Evolutionary conservation across 2,888 invertebrate genomes (phyloP), one percentile per base, ranked within the genome.

Genomic region (Dorcus parallelipipedus): DNA sequence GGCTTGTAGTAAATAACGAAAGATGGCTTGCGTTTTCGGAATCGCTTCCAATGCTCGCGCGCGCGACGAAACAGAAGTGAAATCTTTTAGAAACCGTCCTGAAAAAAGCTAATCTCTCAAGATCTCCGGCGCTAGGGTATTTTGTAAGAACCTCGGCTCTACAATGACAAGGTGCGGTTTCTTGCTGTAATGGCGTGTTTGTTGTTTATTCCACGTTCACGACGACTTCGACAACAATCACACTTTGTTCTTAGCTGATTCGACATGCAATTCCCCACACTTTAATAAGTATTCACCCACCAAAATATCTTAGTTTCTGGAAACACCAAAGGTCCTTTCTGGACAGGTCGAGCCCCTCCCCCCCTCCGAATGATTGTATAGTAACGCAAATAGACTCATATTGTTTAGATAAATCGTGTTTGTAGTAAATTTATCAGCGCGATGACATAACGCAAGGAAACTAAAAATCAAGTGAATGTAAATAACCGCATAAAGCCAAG

Each of bases 91-190:
- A 54, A 48, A 17, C 43, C 20, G 48, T 40, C 10, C 7, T 49
- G 17, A 49, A 50, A 38, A 38, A 54, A 55, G n/a, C 17, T 55
- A 42, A 51, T 56, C 33, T 51, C 14, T 26, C 10, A 23, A 51
- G 23, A 51, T 50, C 45, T 51, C 39, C 43, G 45, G 45, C 45
- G 45, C 23, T 45, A 9, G 45, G 38, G 56, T 50, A 49, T 56
- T 56, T 51, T 51, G 45, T 43, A 50, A 50, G 54, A 39, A 54
- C 40, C 26, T 33, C 26, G 26, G 26, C 26, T 33, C 26, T 41
- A 41, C 54, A 49, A 54, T 49, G 53, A 53, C 47, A 23, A 54
- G 54, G 54, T 49, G 54, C 41, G 54, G 54, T 54, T 48, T 23
- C 17, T 48, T 17, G 14, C 33, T 38, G 45, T 45, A 47, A 14